Evolutionary conservation across 1,140 invertebrate genomes (phyloP).

Genomic region (Drosophila saltans): DNA sequence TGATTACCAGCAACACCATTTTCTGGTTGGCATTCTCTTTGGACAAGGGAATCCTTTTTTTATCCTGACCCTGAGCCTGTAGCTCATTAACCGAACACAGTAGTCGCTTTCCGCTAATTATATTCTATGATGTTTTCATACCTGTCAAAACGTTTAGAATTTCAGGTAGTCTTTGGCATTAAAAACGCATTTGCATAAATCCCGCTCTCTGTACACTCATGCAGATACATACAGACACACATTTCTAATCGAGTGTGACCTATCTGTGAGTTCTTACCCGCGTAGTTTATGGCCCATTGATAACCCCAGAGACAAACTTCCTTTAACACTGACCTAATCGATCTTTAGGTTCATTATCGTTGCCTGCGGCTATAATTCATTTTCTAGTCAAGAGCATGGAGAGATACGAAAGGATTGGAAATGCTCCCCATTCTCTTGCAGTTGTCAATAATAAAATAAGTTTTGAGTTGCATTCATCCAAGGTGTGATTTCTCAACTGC

Average conservation of each 20-base stretch:
- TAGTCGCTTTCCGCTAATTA: slow-evolving; percentile 54
- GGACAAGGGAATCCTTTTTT: slow-evolving; percentile 2
- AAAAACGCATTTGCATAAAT: slow-evolving; percentile 47
- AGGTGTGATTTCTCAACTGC: slow-evolving; percentile 78
- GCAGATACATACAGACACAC: neutral
- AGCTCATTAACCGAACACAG: slow-evolving; percentile 54
- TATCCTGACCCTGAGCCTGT: slow-evolving; percentile 8
- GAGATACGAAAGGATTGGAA: slow-evolving; percentile 17
- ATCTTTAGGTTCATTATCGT: slow-evolving; percentile 54
- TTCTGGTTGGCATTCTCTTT: neutral
- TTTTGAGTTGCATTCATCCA: slow-evolving; percentile 41
- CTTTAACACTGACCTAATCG: slow-evolving; percentile 4
- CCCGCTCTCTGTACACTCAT: neutral
- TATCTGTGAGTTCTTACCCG: neutral
- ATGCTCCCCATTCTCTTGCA: slow-evolving; percentile 18
- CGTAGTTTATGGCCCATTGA: slow-evolving; percentile 35
- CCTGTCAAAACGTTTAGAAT: slow-evolving; percentile 45
- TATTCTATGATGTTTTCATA: slow-evolving; percentile 24
- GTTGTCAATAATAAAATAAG: slow-evolving; percentile 44
- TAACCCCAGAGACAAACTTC: slow-evolving; percentile 33
- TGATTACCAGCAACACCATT: slow-evolving; percentile 71
- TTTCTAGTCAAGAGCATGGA: slow-evolving; percentile 26
- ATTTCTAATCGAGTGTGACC: neutral
- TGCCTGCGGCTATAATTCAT: slow-evolving; percentile 56
- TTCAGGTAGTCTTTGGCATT: slow-evolving; percentile 31